Percentiles rank a stretch among this genome's conserved stretches.
phyloP scores from a whole-genome alignment of 2,888 invertebrate genomes.

The Eristalis tenax region DNA sequence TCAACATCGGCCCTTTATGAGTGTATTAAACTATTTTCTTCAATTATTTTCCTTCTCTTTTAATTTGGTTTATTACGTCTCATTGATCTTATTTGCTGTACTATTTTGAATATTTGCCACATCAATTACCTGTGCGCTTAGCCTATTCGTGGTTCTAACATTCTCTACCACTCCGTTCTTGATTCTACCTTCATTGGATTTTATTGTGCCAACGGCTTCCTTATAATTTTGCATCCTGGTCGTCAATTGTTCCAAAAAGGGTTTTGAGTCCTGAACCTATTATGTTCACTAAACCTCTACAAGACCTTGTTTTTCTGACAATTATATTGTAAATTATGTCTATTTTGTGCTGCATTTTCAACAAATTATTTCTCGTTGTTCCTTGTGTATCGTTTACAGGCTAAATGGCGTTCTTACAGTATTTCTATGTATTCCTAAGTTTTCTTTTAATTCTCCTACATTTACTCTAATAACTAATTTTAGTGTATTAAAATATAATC shows the following conservation, averaged over 20 bases:
- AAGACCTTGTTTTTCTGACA: no score
- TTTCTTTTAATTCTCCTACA: no score
- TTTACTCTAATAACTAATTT: no score
- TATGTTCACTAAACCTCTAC: not conserved
- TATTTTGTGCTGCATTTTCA: not conserved
- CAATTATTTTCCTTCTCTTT: no score
- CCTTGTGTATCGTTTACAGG: not conserved
- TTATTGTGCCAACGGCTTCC: not conserved
- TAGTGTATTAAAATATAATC: no score
- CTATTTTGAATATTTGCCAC: no score
- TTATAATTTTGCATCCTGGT: not conserved
- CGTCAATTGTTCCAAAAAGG: constrained; percentile 5
- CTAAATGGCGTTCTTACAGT: no score
- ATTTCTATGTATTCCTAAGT: no score
- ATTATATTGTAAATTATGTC: not conserved
- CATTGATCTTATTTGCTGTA: no score
- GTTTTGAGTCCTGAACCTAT: not conserved
- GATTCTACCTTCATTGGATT: constrained; percentile 3
- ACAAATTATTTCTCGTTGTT: not conserved
- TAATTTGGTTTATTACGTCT: no score
- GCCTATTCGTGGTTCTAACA: not conserved
- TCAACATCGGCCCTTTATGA: no score
- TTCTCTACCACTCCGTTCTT: constrained; percentile 17
- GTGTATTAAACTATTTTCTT: no score
- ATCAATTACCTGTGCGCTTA: constrained; percentile 5